Percentiles rank a stretch among this genome's conserved stretches.
Conservation (phyloP, 2,113 vertebrate genomes). For the Atlantisia rogersi region DNA sequence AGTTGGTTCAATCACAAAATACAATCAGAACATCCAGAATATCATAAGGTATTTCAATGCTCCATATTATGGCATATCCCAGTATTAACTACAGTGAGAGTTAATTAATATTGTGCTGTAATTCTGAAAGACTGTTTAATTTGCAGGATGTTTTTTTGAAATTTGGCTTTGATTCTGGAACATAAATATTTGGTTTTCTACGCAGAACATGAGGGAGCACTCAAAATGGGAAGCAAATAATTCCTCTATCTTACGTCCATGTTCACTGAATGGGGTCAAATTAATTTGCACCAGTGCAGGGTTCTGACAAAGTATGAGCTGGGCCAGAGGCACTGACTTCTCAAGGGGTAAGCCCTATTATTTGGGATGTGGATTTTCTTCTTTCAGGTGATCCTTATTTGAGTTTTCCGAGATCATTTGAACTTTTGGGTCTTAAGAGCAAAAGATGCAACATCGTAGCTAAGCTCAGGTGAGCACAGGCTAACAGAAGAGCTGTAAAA, state of each 20-base stretch:
- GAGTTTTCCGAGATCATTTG: neutral
- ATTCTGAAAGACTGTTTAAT: neutral
- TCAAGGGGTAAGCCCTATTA: neutral
- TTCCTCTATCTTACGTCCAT: neutral
- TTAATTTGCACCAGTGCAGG: neutral
- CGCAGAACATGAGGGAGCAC: neutral
- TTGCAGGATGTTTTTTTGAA: neutral
- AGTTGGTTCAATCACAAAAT: neutral
- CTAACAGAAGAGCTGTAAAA: neutral
- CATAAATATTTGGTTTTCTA: neutral
- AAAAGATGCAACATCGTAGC: neutral
- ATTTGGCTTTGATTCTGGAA: neutral
- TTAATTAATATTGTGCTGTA: neutral
- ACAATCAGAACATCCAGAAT: neutral
- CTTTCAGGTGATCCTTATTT: neutral
- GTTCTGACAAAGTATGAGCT: neutral
- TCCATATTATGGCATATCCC: neutral
- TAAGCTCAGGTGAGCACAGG: neutral
- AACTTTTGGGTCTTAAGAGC: neutral
- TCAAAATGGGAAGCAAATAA: neutral
- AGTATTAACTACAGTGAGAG: neutral
- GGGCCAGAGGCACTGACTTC: neutral
- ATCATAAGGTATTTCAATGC: neutral
- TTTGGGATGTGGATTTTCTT: neutral
- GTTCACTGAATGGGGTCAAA: neutral